Conservation (phyloP, 2,888 invertebrate species). For the Epinotia ramella region DNA sequence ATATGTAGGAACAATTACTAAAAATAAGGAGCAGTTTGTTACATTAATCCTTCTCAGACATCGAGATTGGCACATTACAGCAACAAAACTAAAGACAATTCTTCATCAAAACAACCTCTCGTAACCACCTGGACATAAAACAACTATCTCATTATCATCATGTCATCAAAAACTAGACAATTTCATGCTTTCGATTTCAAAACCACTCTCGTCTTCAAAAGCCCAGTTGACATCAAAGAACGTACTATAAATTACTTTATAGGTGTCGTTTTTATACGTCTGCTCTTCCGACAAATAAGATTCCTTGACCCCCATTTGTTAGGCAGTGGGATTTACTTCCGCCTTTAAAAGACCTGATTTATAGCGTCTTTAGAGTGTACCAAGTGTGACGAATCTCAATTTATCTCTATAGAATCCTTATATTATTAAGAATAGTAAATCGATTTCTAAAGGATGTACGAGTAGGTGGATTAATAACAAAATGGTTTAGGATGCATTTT, state of each 20-base stretch:
- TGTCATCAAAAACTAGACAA: conserved; percentile 18
- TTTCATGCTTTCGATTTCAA: conserved; percentile 38
- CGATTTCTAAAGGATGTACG: conserved; percentile 1
- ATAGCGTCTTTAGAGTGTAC: conserved; percentile 41
- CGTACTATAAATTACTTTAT: conserved; percentile 41
- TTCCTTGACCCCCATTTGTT: conserved; percentile 45
- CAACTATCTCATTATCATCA: conserved; percentile 7
- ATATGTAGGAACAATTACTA: too few relatives aligned
- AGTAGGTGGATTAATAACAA: conserved; percentile 8
- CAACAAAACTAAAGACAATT: not conserved
- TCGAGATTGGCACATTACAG: not conserved
- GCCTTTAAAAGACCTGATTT: conserved; percentile 47
- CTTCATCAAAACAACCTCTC: not conserved
- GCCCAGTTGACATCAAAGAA: conserved; percentile 43
- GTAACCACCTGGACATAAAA: not conserved
- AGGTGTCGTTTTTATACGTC: conserved; percentile 43
- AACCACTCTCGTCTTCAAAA: conserved; percentile 40
- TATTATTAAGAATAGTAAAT: conserved; percentile 36
- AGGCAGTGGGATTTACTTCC: conserved; percentile 39
- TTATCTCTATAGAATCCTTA: conserved; percentile 34
- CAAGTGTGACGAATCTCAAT: conserved; percentile 46
- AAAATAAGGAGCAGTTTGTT: too few relatives aligned
- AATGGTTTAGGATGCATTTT: conserved; percentile 20
- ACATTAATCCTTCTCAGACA: not conserved
- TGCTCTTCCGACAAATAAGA: conserved; percentile 41